phyloP scores from a whole-genome alignment of 2,888 invertebrate genomes.

The Stenichneumon culpator region DNA sequence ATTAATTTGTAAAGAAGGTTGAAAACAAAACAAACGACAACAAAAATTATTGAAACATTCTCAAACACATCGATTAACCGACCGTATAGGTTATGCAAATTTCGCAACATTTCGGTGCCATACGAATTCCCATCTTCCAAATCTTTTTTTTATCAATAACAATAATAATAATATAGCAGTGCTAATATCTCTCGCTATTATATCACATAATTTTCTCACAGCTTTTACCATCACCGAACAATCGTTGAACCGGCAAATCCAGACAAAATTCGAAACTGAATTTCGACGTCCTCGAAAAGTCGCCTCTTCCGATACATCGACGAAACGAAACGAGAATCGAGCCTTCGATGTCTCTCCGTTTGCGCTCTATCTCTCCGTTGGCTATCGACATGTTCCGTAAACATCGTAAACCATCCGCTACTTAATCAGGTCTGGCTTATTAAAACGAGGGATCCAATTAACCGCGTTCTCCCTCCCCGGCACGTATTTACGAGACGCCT shows the following conservation, averaged over 20 bases:
- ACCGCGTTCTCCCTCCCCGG: constrained; percentile 41
- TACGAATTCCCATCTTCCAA: no score
- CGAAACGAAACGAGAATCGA: not conserved
- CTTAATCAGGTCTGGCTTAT: constrained; percentile 77
- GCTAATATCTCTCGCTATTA: no score
- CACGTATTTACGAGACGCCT: constrained; percentile 29
- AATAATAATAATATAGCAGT: no score
- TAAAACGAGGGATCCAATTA: constrained; percentile 66
- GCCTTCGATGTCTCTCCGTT: not conserved
- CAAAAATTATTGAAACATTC: no score
- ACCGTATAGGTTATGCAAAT: no score
- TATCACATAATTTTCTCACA: no score
- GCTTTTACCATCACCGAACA: no score
- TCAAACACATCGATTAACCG: no score
- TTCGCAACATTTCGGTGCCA: no score
- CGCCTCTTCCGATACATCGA: constrained; percentile 4
- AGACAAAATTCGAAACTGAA: not conserved
- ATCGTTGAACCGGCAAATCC: not conserved
- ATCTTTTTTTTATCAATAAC: no score
- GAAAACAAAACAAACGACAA: no score
- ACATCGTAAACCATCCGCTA: constrained; percentile 82
- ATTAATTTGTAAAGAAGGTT: no score
- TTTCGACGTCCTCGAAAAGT: constrained; percentile 11
- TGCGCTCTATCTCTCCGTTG: constrained; percentile 40
- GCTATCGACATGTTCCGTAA: constrained; percentile 80